A percentile compares a stretch with the other conserved stretches of the same genome.
Evolutionary conservation across 2,113 vertebrate species (phyloP).

Genomic region (Vombatus ursinus): DNA sequence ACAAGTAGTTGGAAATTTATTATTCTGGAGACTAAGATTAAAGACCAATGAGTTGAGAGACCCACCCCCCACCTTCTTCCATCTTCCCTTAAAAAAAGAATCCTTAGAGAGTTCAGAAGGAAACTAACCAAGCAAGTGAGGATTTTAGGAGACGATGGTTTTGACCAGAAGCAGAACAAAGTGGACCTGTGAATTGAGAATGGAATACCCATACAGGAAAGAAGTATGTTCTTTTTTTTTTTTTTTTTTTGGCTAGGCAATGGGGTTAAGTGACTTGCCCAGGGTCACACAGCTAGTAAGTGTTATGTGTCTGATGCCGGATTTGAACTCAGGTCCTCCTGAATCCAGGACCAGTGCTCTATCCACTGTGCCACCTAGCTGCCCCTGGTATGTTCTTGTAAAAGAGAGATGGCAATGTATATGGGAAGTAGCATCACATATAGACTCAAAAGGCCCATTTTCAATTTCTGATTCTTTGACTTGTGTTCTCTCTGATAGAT

Average conservation of each 20-base stretch:
- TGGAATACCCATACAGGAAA: not conserved
- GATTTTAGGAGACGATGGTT: not conserved
- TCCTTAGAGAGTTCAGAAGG: not conserved
- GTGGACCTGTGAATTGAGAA: not conserved
- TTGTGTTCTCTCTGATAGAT: not conserved
- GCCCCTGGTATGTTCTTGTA: no score
- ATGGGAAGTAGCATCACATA: not conserved
- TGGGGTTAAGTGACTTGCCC: no score
- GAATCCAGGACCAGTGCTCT: no score
- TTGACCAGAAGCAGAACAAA: not conserved
- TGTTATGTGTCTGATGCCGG: no score
- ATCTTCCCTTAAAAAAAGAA: not conserved
- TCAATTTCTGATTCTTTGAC: not conserved
- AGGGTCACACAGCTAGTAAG: no score
- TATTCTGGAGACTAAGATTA: not conserved
- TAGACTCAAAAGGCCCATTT: not conserved
- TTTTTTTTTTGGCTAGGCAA: no score
- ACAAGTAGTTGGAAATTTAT: not conserved
- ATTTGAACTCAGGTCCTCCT: no score
- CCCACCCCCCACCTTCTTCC: not conserved
- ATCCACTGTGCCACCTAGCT: no score
- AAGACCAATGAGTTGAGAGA: not conserved
- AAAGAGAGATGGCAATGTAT: not conserved
- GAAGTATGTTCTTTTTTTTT: not conserved
- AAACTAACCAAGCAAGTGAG: not conserved